Evolutionary conservation across 2,888 invertebrate genomes (phyloP), one percentile per base, ranked within the genome.

Genomic region (Pardosa pseudoannulata): DNA sequence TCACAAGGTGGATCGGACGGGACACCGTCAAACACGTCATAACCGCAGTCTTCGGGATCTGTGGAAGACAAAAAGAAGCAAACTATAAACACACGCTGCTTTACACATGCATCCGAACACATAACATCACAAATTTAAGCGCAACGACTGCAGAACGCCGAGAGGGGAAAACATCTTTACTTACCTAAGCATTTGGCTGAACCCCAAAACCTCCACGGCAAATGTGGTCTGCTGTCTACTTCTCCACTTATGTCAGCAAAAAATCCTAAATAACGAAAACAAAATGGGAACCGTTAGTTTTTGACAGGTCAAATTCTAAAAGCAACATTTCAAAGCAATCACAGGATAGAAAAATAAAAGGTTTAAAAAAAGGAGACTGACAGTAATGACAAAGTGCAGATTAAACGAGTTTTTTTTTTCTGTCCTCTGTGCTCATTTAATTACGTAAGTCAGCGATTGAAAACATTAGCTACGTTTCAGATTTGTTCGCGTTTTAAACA

Each of bases 171-270:
- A 56, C 23, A 36, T 76, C 16, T 7, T 27, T 19, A 72, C 88
- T 91, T 90, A 94, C 94, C 93, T 88, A 93, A 93, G 91, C 91
- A 93, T 89, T 91, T 92, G 89, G 92, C 93, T 88, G 92, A 94
- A 90, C 93, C 94, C 90, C 92, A 89, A 89, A 95, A 95, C 74
- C 92, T 92, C 95, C 95, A 95, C 0, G 94, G 93, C 74, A 87
- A 31, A 28, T 89, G 88, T 0, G 88, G 78, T 32, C 82, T 62
- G 46, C 79, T 83, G 27, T 78, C 79, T 16, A 64, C 29, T 67
- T 90, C 89, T 0, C 89, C 89, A 39, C 88, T 89, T 1, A 89
- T 87, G 67, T 90, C 90, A 31, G 88, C 88, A 29, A 89, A 65
- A 76, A 89, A 89, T 46, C 90, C 90, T 89, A 23, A 13, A 68